Conservation (phyloP, 2,888 invertebrate genomes). For the Bombyx huttoni region DNA sequence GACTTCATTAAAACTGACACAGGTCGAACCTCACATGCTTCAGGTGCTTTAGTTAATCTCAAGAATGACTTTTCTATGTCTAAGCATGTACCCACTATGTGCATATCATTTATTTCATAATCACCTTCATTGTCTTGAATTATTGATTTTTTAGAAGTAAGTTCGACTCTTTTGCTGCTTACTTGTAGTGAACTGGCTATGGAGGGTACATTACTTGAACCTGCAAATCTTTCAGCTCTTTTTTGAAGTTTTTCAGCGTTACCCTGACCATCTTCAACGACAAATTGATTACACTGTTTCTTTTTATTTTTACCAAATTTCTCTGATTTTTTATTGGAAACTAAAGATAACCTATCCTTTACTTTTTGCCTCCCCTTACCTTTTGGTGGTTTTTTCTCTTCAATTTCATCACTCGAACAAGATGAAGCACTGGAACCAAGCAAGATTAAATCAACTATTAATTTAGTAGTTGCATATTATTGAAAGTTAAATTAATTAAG, state of each 20-base stretch:
- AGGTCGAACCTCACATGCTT: slow-evolving; percentile 92
- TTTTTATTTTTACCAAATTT: slow-evolving; percentile 71
- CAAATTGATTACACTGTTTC: slow-evolving; percentile 77
- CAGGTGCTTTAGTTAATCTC: slow-evolving; percentile 95
- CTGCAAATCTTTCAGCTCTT: slow-evolving; percentile 90
- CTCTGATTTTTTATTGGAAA: slow-evolving; percentile 43
- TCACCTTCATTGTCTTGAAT: slow-evolving; percentile 77
- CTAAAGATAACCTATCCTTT: slow-evolving; percentile 70
- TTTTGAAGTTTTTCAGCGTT: slow-evolving; percentile 87
- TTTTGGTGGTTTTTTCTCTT: slow-evolving; percentile 57
- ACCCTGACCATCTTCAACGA: slow-evolving; percentile 77
- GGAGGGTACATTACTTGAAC: slow-evolving; percentile 50
- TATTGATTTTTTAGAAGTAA: slow-evolving; percentile 36
- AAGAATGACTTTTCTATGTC: slow-evolving; percentile 97
- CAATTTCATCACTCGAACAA: slow-evolving; percentile 66
- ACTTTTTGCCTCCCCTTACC: slow-evolving; percentile 64
- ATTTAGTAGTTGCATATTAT: not conserved
- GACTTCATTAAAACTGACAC: slow-evolving; percentile 87
- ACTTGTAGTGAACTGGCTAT: slow-evolving; percentile 58
- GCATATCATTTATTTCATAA: slow-evolving; percentile 88
- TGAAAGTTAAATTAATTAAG: not conserved
- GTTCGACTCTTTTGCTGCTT: slow-evolving; percentile 37
- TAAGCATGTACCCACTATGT: slow-evolving; percentile 94
- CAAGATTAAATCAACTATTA: slow-evolving; percentile 5
- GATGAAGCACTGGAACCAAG: slow-evolving; percentile 60